Evolutionary conservation across 2,797 vertebrate species (phyloP).

Genomic region (Sebastiscus albofasciatus): DNA sequence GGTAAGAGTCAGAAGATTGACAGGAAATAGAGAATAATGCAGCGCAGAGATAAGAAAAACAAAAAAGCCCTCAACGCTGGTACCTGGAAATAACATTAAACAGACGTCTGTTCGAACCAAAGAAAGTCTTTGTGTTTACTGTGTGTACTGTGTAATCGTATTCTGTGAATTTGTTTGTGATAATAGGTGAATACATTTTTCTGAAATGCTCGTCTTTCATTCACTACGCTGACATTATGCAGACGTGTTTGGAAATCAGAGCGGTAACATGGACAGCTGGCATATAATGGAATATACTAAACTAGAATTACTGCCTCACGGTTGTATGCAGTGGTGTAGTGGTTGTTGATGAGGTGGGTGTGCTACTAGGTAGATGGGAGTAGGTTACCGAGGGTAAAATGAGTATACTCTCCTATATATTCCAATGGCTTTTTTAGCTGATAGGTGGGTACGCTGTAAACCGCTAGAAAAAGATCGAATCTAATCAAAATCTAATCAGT

Average conservation of each 20-base stretch:
- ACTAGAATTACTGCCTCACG: not conserved
- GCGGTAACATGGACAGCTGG: not conserved
- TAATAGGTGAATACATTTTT: not conserved
- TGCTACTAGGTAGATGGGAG: too few species aligned
- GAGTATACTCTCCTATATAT: too few species aligned
- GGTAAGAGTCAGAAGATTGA: not conserved
- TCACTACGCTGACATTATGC: not conserved
- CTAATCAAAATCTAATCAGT: too few species aligned
- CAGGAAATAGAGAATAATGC: slow-evolving; percentile 8
- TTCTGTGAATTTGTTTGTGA: not conserved
- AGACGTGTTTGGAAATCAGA: not conserved
- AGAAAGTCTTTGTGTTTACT: not conserved
- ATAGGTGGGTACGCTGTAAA: too few species aligned
- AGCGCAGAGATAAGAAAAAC: not conserved
- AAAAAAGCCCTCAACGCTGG: not conserved
- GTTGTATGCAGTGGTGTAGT: too few species aligned
- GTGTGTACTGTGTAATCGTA: not conserved
- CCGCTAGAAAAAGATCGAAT: too few species aligned
- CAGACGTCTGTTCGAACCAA: not conserved
- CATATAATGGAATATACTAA: not conserved
- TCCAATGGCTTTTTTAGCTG: too few species aligned
- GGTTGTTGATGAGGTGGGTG: too few species aligned
- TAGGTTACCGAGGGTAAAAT: too few species aligned
- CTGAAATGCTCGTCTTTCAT: not conserved
- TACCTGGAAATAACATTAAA: slow-evolving; percentile 9